Evolutionary conservation across 2,113 vertebrate species (phyloP), one percentile per base, ranked within the genome.

Genomic region (Scophthalmus maximus): DNA sequence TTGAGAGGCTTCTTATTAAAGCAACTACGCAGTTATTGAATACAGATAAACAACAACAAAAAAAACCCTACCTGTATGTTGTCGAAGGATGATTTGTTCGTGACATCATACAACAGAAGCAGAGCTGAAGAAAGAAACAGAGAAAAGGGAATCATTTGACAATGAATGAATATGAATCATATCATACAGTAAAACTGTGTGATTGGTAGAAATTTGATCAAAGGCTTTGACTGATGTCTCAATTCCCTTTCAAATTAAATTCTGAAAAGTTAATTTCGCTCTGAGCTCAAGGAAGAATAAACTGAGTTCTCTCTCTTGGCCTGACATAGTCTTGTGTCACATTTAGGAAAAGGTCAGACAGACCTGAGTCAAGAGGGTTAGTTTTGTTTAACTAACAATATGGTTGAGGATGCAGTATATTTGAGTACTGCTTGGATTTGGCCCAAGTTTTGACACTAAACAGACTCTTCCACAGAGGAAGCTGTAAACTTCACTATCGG

Each of bases 31-130:
- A 30, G 22, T 15, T n/a, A 15, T 10, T 32, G 6, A 40, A 5
- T 20, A 27, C n/a, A 38, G 8, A 55, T 2, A 18, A 1, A 36
- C 7, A 15, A 46, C 6, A 26, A 8, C 50, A 40, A 58, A 22
- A 5, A 22, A 32, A 4, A 57, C 87, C 14, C 9, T 92, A 98
- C 97, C 95, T 95, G 94, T 78, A 97, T 95, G 93, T 96, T 98
- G 94, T 97, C 95, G 0, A 98, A 98, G 0, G 97, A 98, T 0
- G 94, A 91, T 88, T 94, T 96, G 92, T 96, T 98, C 86, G 97
- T 97, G 86, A 98, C 94, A 1, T 98, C 96, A 2, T 98, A 98
- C 40, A 98, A 93, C 83, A 98, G 91, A 73, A 98, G 93, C 84
- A 98, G 92, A 61, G 97, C 96, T 96, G 87, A 0, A 84, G 87